A percentile compares a stretch with the other conserved stretches of the same genome.
Evolutionary conservation across 2,113 vertebrate species (phyloP).

Genomic region (Noctilio leporinus): DNA sequence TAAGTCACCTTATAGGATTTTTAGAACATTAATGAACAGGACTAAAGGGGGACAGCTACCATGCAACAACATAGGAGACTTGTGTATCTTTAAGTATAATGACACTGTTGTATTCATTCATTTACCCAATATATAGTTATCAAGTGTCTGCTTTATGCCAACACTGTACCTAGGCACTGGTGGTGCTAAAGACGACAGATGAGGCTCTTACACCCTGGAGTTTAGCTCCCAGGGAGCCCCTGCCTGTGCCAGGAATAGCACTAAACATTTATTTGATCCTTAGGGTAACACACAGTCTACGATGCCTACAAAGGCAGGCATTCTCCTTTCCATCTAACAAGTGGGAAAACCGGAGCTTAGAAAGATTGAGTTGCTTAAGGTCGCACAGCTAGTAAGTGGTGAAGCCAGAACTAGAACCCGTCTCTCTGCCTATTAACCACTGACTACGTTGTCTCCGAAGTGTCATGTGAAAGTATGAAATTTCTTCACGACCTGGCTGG

Average conservation of each 20-base stretch:
- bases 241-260: background rate
- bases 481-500: too few relatives aligned
- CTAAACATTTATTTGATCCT: background rate
- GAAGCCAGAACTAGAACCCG: background rate
- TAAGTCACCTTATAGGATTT: background rate
- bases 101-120: slow-evolving; percentile 23
- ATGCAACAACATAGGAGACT: background rate
- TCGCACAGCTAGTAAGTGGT: background rate
- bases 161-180: background rate
- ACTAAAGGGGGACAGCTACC: background rate
- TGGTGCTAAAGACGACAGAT: background rate
- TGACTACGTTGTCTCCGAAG: background rate
- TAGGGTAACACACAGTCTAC: background rate
- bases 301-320: background rate
- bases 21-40: background rate
- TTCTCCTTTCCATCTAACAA: slow-evolving; percentile 7
- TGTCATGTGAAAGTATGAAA: background rate
- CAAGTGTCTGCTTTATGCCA: background rate
- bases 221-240: background rate
- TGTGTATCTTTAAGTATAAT: background rate
- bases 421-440: background rate
- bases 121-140: background rate
- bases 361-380: background rate
- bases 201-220: background rate
- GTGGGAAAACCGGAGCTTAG: slow-evolving; percentile 8